Evolutionary conservation across 2,888 invertebrate species (phyloP).

Genomic region (Drosophila formosana): DNA sequence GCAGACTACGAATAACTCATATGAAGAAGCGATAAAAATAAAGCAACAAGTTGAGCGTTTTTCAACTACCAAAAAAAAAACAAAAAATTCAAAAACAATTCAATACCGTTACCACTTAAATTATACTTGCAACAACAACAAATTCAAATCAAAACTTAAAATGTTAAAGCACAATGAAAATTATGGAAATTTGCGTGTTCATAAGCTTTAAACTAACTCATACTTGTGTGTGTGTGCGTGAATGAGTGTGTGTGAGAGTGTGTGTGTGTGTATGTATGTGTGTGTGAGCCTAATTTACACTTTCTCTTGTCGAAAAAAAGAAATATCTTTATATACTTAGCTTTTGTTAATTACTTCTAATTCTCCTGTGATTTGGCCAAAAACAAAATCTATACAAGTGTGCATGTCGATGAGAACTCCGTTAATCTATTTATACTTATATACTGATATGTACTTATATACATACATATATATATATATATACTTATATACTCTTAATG

Average conservation of each 20-base stretch:
- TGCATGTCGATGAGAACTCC: conserved; percentile 39
- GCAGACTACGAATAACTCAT: conserved; percentile 21
- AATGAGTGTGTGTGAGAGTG: conserved; percentile 7
- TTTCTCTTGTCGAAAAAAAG: conserved; percentile 20
- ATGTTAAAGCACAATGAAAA: conserved; percentile 39
- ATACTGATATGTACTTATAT: conserved; percentile 39
- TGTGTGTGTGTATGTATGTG: conserved; percentile 16
- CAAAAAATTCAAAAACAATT: conserved; percentile 10
- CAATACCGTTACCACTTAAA: conserved; percentile 40
- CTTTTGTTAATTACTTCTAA: conserved; percentile 55
- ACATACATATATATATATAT: conserved; percentile 27
- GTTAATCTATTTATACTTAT: conserved; percentile 42
- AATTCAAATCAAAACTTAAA: conserved; percentile 11
- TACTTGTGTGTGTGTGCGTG: conserved; percentile 18
- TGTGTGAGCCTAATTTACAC: conserved; percentile 23
- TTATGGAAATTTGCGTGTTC: conserved; percentile 39
- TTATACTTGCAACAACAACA: conserved; percentile 18
- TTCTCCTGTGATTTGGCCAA: conserved; percentile 69
- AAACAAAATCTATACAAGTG: conserved; percentile 44
- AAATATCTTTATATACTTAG: conserved; percentile 33
- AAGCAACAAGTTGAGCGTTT: conserved; percentile 62
- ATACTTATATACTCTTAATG: conserved; percentile 41
- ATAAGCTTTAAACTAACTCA: conserved; percentile 49
- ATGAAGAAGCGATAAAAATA: conserved; percentile 38
- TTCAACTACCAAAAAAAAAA: conserved; percentile 32